Base-by-base conservation (phyloP, 2,888 invertebrate species). In the Cepaea hortensis region DNA sequence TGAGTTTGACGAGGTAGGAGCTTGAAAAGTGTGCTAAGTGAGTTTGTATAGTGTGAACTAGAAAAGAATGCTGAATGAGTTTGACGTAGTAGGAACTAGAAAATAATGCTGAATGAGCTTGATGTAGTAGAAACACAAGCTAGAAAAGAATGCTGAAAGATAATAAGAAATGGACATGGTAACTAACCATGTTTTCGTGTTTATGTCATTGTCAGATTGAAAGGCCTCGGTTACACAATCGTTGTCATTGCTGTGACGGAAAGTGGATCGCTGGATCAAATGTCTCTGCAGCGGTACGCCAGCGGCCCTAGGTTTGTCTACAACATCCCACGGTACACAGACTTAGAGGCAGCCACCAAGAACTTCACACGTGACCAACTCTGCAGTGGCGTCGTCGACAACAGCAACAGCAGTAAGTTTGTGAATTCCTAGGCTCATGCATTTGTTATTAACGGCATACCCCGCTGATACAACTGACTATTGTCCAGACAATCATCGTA, bases 281-380 rank as follows among this genome's bases (percentile, higher is more conserved):
- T 48, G 20, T 6, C 50, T 11, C 84, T 84, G 4, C 75, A 76
- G 68, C 35, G 48, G 13, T 15, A n/a, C 9, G 85, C 79, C 3
- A 79, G 79, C 23, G 85, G 85, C 15, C 15, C 77, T 5, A 50
- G n/a, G 7, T 85, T 35, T 18, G 70, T 85, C 79, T 85, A 85
- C 79, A 18, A 68, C 80, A 23, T 85, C 20, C 61, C 61, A 23
- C 48, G 72, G 5, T 85, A 85, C 61, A 3, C 18, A 9, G 79
- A 79, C 3, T 70, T 85, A 35, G 85, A 85, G 48, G 85, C 85
- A 3, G 85, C 85, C 18, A 79, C 85, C 72, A 85, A 85, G n/a
- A 85, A 85, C 72, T 85, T 85, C 50, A 85, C 85, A 15, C 62
- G 85, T 11, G 85, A 85, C 80, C 48, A 70, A 23, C 80, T 85